phyloP scores from a whole-genome alignment of 2,888 invertebrate species.

The Daptonema setosum region DNA sequence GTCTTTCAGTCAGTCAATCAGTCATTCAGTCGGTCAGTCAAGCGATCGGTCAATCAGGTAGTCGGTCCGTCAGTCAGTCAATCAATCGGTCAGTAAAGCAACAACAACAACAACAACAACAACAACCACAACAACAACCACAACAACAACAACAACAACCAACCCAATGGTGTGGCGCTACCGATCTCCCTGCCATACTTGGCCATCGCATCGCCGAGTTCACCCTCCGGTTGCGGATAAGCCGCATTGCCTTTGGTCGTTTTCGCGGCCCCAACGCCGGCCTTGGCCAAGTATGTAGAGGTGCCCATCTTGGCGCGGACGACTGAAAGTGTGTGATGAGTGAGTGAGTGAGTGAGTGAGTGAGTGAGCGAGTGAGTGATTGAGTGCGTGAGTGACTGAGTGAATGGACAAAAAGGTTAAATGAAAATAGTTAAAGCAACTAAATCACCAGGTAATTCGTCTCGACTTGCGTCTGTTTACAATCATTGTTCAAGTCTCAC shows the following conservation, averaged over 20 bases:
- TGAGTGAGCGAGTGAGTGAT: no score
- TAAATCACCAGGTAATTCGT: background rate
- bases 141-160: conserved; percentile 13
- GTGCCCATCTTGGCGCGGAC: conserved; percentile 37
- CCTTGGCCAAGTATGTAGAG: conserved; percentile 52
- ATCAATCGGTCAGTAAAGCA: no score
- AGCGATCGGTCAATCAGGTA: no score
- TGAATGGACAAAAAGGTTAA: background rate
- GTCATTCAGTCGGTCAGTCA: no score
- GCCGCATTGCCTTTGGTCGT: conserved; percentile 36
- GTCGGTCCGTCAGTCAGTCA: no score
- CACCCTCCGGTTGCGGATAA: conserved; percentile 95
- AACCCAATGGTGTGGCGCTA: conserved; percentile 75
- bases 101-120: no score
- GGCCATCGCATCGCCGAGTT: conserved; percentile 84
- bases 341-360: no score
- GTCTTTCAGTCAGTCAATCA: no score
- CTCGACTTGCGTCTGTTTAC: background rate
- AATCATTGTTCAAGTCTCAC: no score
- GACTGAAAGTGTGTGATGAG: no score
- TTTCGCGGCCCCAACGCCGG: conserved; percentile 13
- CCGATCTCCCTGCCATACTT: conserved; percentile 82
- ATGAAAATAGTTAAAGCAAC: background rate
- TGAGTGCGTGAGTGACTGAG: no score
- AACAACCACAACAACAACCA: background rate